Conservation (phyloP, 92 coral and sea anemone genomes). For the Desmophyllum pertusum region DNA sequence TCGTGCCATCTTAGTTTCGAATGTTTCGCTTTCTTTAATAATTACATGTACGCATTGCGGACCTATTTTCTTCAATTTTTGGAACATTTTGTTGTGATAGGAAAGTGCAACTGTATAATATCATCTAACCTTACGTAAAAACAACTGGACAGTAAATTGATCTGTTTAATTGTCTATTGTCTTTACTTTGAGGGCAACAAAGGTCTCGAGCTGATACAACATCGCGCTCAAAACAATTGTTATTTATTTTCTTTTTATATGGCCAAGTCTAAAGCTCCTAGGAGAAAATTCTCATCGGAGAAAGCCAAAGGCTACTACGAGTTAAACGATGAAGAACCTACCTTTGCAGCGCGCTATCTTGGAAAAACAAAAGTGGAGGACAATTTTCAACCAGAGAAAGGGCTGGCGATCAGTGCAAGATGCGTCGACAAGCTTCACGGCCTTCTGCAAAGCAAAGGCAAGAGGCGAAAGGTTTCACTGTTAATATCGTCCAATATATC, state of each 20-base stretch:
- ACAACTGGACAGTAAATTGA: neutral
- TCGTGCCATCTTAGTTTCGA: neutral
- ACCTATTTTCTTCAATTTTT: neutral
- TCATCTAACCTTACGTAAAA: neutral
- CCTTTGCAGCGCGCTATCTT: conserved; percentile 60
- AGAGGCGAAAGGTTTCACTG: conserved; percentile 66
- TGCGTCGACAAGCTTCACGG: conserved; percentile 58
- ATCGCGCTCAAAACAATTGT: neutral
- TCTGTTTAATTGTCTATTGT: neutral
- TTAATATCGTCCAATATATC: conserved; percentile 75
- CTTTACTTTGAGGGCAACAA: no score
- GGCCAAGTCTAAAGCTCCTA: conserved; percentile 5
- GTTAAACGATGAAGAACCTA: conserved; percentile 72
- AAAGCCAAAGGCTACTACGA: conserved; percentile 62
- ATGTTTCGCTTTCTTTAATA: neutral
- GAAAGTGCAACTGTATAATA: neutral
- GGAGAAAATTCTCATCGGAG: conserved; percentile 68
- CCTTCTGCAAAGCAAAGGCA: conserved; percentile 36
- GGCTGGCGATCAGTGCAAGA: conserved; percentile 38
- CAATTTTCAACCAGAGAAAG: conserved; percentile 54
- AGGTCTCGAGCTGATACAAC: neutral
- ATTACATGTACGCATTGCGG: neutral
- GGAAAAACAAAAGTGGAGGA: conserved; percentile 60
- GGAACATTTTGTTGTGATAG: no score
- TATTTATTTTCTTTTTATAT: neutral